A percentile compares a stretch with the other conserved stretches of the same genome.
phyloP scores from a whole-genome alignment of 92 coral and sea anemone genomes.

The Phymanthus crucifer region DNA sequence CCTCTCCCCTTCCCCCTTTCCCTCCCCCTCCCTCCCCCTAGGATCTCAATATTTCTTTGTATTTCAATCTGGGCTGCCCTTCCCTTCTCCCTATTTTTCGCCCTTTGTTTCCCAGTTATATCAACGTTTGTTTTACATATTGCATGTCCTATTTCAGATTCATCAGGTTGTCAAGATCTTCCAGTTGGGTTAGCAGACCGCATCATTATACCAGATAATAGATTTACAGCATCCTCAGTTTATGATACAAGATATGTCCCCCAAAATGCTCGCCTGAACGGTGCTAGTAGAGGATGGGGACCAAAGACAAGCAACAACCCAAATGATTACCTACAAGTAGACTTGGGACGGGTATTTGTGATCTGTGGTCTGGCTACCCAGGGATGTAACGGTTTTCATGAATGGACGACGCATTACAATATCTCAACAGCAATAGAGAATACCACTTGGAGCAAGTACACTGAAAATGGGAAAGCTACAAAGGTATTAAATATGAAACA shows the following conservation, averaged over 20 bases:
- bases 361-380: slow-evolving; percentile 47
- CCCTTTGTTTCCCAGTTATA: no score
- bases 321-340: slow-evolving; percentile 37
- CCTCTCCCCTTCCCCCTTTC: no score
- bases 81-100: no score
- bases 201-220: slow-evolving; percentile 22
- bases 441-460: slow-evolving; percentile 4
- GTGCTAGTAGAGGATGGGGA: slow-evolving; percentile 1
- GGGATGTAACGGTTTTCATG: slow-evolving; percentile 13
- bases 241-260: slow-evolving; percentile 18
- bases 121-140: no score
- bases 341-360: slow-evolving; percentile 23
- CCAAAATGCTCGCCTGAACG: slow-evolving; percentile 9
- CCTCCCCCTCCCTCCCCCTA: no score
- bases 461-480: slow-evolving; percentile 10
- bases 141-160: no score
- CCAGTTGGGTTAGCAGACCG: slow-evolving; percentile 27
- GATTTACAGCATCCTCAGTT: slow-evolving; percentile 26
- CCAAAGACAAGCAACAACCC: slow-evolving; percentile 6
- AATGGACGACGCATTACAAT: slow-evolving; percentile 27
- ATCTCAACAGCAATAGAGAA: slow-evolving; percentile 20
- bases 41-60: no score
- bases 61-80: no score
- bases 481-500: not conserved
- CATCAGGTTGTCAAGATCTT: slow-evolving; percentile 8